Conservation (phyloP, 64 coral and sea anemone species). For the Stylophora pistillata region DNA sequence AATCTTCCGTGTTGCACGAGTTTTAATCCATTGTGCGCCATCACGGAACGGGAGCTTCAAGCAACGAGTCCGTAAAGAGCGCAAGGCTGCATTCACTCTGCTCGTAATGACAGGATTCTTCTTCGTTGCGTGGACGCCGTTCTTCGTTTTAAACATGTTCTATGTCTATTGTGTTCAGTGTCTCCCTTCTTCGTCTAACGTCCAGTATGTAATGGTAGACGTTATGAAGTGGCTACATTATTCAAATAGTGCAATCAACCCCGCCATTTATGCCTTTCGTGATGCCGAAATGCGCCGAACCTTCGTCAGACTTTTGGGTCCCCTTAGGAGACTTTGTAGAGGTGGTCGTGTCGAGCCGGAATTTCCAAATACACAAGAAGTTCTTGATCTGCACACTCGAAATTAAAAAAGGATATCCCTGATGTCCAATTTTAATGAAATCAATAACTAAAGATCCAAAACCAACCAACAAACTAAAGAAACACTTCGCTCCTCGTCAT, state of each 20-base stretch:
- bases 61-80: constrained; percentile 49
- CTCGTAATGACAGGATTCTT: constrained; percentile 68
- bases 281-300: constrained; percentile 81
- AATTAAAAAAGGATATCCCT: too few relatives aligned
- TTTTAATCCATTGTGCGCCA: constrained; percentile 34
- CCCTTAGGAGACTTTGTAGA: background rate
- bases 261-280: constrained; percentile 75
- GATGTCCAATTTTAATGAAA: too few relatives aligned
- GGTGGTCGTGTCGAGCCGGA: background rate
- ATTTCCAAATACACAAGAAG: background rate
- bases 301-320: constrained; percentile 46
- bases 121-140: constrained; percentile 81
- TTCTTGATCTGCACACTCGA: background rate
- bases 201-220: constrained; percentile 35
- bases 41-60: background rate
- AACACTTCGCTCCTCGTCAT: too few relatives aligned
- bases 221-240: constrained; percentile 82
- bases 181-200: constrained; percentile 21
- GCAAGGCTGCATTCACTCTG: constrained; percentile 71
- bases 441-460: too few relatives aligned
- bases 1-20: constrained; percentile 64
- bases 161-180: constrained; percentile 43
- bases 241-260: constrained; percentile 78
- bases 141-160: constrained; percentile 72
- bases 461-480: too few relatives aligned